Evolutionary conservation across 1,140 invertebrate genomes (phyloP).

Genomic region (Eufriesea mexicana): DNA sequence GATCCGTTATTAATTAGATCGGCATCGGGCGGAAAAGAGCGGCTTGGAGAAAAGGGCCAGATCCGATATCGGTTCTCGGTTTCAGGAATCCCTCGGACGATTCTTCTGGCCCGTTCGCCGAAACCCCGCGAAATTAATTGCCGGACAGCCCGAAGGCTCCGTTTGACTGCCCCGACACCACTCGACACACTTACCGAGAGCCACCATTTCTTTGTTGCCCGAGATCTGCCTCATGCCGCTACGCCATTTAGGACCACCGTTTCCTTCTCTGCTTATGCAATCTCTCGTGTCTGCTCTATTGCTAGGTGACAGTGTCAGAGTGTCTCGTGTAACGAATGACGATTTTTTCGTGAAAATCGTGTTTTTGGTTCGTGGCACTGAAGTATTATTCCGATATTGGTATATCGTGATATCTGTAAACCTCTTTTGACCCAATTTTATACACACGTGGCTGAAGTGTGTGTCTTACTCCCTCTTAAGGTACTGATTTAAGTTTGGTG

Average conservation of each 20-base stretch:
- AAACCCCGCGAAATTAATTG: conserved; percentile 76
- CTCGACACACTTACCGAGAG: conserved; percentile 53
- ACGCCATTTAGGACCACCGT: not conserved
- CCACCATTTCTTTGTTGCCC: conserved; percentile 50
- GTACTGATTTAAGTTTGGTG: too few species aligned
- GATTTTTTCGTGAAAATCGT: too few species aligned
- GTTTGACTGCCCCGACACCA: conserved; percentile 60
- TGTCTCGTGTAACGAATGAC: too few species aligned
- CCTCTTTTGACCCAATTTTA: too few species aligned
- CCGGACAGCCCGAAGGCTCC: conserved; percentile 55
- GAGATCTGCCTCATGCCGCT: not conserved
- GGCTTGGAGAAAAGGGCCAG: conserved; percentile 64
- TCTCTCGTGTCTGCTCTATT: too few species aligned
- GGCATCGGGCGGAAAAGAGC: conserved; percentile 72
- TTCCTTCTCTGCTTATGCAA: not conserved
- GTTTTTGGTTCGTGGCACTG: too few species aligned
- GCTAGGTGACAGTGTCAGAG: too few species aligned
- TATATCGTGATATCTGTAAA: too few species aligned
- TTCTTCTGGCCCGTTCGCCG: conserved; percentile 64
- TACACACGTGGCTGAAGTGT: too few species aligned
- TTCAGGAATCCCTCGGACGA: conserved; percentile 69
- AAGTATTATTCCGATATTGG: too few species aligned
- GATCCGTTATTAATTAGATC: conserved; percentile 81
- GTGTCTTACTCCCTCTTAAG: too few species aligned
- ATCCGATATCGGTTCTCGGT: conserved; percentile 73